These are phyloP conservation scores for Anoplopoma fimbria DNA, from an alignment of 2,113 vertebrate genomes.

Conservation along the genomic window DNA sequence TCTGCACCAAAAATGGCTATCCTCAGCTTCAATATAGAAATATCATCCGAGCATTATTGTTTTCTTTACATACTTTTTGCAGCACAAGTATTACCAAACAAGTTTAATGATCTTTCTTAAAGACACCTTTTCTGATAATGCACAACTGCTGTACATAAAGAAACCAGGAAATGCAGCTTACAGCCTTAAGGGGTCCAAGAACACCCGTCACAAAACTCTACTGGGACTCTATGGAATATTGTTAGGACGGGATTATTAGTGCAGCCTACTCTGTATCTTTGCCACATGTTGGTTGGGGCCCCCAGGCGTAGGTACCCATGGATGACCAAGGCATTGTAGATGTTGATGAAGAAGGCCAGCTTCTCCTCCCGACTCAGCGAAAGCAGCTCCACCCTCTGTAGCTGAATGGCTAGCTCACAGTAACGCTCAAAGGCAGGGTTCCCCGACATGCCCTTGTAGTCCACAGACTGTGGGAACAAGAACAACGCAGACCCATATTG, in stretches of 20 bases:
- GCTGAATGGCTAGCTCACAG: conserved; percentile 82
- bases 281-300: conserved; percentile 84
- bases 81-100: background rate
- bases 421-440: conserved; percentile 80
- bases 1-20: background rate
- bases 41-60: background rate
- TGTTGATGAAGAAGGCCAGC: conserved; percentile 88
- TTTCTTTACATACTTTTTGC: background rate
- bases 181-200: background rate
- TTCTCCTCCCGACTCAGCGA: conserved; percentile 84
- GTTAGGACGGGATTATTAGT: background rate
- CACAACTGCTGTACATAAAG: background rate
- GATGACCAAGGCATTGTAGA: conserved; percentile 87
- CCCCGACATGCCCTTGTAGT: conserved; percentile 82
- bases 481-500: background rate
- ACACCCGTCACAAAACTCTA: background rate
- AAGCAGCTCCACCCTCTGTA: conserved; percentile 83
- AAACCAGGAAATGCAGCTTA: background rate
- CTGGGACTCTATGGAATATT: background rate
- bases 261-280: conserved; percentile 84
- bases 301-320: conserved; percentile 83
- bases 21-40: background rate
- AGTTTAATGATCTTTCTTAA: background rate
- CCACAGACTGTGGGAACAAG: conserved; percentile 75
- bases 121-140: background rate